Conservation (phyloP, 2,888 invertebrate species). For the Parascotia fuliginaria region DNA sequence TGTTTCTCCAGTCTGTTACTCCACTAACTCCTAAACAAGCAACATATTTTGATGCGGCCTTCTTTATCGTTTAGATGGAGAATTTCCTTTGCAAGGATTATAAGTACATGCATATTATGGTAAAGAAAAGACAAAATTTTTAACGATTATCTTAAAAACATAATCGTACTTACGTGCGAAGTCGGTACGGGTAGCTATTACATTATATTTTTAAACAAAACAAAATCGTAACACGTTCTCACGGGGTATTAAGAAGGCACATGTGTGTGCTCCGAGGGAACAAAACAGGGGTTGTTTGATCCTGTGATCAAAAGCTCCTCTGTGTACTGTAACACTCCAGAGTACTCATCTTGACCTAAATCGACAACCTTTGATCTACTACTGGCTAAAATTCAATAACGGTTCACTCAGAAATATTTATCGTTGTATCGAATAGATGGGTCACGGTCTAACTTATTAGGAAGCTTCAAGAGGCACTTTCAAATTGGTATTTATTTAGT, state of each 20-base stretch:
- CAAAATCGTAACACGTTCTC: conserved; percentile 6
- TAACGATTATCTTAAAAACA: too few species aligned
- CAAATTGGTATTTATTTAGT: neutral
- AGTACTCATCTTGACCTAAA: conserved; percentile 44
- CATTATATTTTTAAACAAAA: conserved; percentile 6
- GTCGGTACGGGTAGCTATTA: too few species aligned
- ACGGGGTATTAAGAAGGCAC: conserved; percentile 17
- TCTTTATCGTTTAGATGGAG: too few species aligned
- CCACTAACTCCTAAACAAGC: too few species aligned
- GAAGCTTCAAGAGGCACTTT: neutral
- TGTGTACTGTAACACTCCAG: conserved; percentile 19
- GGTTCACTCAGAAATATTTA: conserved; percentile 19
- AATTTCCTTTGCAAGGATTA: too few species aligned
- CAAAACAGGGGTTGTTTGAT: conserved; percentile 47
- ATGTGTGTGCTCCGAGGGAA: conserved; percentile 30
- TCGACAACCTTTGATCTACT: conserved; percentile 38
- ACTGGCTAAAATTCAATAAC: conserved; percentile 38
- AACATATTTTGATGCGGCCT: too few species aligned
- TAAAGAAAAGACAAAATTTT: too few species aligned
- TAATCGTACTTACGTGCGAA: too few species aligned
- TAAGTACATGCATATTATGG: too few species aligned
- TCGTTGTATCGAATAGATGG: conserved; percentile 22
- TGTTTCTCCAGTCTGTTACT: too few species aligned
- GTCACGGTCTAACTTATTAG: conserved; percentile 14
- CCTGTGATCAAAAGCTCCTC: conserved; percentile 30